Evolutionary conservation across 2,888 invertebrate species (phyloP).

Genomic region (Agonopterix subpropinquella): DNA sequence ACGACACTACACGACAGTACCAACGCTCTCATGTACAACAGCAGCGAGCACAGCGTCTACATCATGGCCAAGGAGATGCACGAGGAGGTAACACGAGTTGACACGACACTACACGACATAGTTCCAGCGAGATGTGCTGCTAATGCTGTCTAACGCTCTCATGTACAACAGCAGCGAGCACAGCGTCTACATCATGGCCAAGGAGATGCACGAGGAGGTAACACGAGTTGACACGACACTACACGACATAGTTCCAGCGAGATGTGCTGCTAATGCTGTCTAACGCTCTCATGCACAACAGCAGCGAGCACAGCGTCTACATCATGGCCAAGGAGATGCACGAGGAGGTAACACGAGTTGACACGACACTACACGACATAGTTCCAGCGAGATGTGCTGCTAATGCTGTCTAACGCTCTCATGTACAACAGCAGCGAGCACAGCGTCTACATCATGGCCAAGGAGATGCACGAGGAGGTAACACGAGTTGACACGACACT

Average conservation of each 20-base stretch:
- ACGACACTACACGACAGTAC: no score
- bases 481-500: background rate
- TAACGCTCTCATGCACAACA: slow-evolving; percentile 96
- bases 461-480: slow-evolving; percentile 87
- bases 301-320: slow-evolving; percentile 87
- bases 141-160: slow-evolving; percentile 95
- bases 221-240: background rate
- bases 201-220: slow-evolving; percentile 87
- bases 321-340: slow-evolving; percentile 90
- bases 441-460: slow-evolving; percentile 88
- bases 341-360: slow-evolving; percentile 70
- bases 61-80: slow-evolving; percentile 90
- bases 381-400: no score
- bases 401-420: slow-evolving; percentile 80
- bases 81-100: slow-evolving; percentile 70
- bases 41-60: slow-evolving; percentile 87
- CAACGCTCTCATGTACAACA: slow-evolving; percentile 91
- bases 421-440: slow-evolving; percentile 94
- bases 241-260: slow-evolving; percentile 83
- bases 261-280: slow-evolving; percentile 94
- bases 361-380: no score
- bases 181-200: slow-evolving; percentile 88
- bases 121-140: slow-evolving; percentile 91
- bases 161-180: slow-evolving; percentile 94
- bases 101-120: no score